Conservation (phyloP, 2,113 vertebrate genomes). For the Leucoraja erinaceus region DNA sequence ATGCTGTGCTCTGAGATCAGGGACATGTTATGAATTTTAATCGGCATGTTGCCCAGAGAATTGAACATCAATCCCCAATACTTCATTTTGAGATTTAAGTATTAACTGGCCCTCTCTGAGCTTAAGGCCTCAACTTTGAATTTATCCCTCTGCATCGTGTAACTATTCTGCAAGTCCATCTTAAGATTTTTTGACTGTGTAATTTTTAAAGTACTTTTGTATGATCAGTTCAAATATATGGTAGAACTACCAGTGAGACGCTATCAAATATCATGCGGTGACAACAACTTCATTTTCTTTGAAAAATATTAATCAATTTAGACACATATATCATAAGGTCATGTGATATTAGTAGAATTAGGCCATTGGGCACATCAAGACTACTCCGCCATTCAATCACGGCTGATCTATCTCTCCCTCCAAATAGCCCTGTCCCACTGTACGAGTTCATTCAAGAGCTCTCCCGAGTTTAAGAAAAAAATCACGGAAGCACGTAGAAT, state of each 20-base stretch:
- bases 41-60: neutral
- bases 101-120: neutral
- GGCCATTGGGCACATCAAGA: too few relatives aligned
- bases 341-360: too few relatives aligned
- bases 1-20: neutral
- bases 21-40: neutral
- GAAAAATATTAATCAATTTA: neutral
- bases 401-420: too few relatives aligned
- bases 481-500: too few relatives aligned
- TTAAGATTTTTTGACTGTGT: neutral
- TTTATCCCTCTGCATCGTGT: neutral
- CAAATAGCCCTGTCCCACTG: too few relatives aligned
- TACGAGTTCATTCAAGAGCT: too few relatives aligned
- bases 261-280: neutral
- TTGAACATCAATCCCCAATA: neutral
- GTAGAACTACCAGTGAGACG: neutral
- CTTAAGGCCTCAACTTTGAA: neutral
- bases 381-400: too few relatives aligned
- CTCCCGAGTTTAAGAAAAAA: too few relatives aligned
- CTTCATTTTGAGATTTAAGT: neutral
- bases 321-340: neutral
- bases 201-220: neutral
- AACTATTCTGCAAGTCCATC: neutral
- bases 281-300: neutral
- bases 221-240: neutral